Percentiles rank a stretch among this genome's conserved stretches.
Conservation (phyloP, 2,797 vertebrate genomes). For the Rhabdophis nuchalis region DNA sequence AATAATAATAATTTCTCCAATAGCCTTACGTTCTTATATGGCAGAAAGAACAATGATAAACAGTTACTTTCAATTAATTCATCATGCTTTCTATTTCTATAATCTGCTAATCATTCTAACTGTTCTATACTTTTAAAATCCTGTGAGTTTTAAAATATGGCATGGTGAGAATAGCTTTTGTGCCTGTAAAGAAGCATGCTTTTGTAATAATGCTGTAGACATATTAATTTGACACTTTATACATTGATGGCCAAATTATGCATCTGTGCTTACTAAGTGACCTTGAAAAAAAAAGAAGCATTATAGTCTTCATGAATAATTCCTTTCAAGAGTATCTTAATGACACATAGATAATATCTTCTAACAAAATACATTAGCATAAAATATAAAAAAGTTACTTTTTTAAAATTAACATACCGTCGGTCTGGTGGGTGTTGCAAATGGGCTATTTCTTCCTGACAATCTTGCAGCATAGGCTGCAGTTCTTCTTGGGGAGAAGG, state of each 20-base stretch:
- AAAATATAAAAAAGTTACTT: background rate
- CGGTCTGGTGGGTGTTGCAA: constrained; percentile 79
- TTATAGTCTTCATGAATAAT: constrained; percentile 18
- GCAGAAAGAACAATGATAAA: background rate
- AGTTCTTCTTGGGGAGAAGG: constrained; percentile 96
- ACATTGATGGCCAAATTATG: constrained; percentile 41
- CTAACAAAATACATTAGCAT: background rate
- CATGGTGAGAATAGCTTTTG: background rate
- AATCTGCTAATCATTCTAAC: background rate
- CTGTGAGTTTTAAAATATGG: background rate
- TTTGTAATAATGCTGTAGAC: background rate
- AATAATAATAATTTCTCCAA: background rate
- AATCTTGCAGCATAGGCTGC: constrained; percentile 92
- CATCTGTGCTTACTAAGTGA: constrained; percentile 40
- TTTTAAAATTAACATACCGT: constrained; percentile 75
- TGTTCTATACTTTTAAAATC: background rate
- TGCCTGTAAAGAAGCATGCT: background rate
- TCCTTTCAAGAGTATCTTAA: constrained; percentile 33
- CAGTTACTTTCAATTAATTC: background rate
- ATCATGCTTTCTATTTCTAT: background rate
- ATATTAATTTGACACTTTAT: constrained; percentile 36
- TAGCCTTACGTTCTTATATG: background rate
- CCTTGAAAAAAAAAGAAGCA: constrained; percentile 22
- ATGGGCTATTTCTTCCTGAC: constrained; percentile 74
- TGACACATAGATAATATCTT: background rate